A percentile compares a stretch with the other conserved stretches of the same genome.
phyloP scores from a whole-genome alignment of 2,113 vertebrate genomes.

The Illadopsis cleaveri region DNA sequence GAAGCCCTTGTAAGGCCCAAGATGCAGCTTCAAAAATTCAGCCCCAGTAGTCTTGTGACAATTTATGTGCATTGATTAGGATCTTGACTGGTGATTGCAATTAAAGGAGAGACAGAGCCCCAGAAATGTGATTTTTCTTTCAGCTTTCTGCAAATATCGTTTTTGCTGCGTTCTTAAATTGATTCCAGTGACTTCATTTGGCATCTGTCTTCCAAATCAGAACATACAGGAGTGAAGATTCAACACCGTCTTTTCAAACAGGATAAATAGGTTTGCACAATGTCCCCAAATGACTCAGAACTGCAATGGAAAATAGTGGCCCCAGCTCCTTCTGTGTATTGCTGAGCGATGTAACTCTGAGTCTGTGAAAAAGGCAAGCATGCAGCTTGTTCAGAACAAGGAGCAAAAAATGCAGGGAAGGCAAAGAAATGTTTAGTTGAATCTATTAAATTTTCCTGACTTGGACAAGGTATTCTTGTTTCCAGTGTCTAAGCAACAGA shows the following conservation, averaged over 20 bases:
- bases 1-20: not conserved
- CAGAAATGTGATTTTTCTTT: not conserved
- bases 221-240: not conserved
- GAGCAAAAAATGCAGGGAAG: not conserved
- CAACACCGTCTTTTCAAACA: not conserved
- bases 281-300: not conserved
- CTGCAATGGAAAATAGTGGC: not conserved
- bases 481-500: not conserved
- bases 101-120: not conserved
- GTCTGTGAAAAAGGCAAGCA: not conserved
- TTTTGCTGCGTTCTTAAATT: not conserved
- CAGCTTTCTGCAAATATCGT: not conserved
- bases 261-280: not conserved
- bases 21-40: not conserved
- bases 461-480: not conserved
- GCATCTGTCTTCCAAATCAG: not conserved
- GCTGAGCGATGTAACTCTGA: not conserved
- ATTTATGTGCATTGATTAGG: not conserved
- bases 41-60: not conserved
- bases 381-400: not conserved
- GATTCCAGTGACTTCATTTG: not conserved
- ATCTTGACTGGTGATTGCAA: not conserved
- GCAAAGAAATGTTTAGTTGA: not conserved
- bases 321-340: not conserved
- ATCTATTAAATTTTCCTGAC: not conserved